phyloP scores from a whole-genome alignment of 2,113 vertebrate species.

The Meriones unguiculatus region DNA sequence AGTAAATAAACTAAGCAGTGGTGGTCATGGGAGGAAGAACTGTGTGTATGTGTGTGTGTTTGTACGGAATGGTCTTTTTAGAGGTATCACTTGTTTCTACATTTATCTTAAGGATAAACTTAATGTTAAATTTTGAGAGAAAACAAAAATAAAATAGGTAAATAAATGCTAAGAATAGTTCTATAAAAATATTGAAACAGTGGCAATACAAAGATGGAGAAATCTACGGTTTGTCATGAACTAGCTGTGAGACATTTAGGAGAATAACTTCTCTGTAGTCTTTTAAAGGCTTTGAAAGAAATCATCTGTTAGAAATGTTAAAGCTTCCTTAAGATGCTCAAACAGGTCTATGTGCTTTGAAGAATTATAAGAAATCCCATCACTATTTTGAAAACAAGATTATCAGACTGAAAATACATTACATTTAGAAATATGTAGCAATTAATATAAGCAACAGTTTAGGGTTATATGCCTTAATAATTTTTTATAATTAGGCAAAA shows the following conservation, averaged over 20 bases:
- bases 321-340: not conserved
- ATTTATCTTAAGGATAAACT: not conserved
- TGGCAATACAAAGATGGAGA: not conserved
- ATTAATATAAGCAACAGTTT: not conserved
- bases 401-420: not conserved
- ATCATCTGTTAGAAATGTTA: conserved; percentile 1
- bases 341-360: not conserved
- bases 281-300: conserved; percentile 32
- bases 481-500: conserved; percentile 11
- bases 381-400: not conserved
- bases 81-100: conserved; percentile 2
- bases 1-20: not conserved
- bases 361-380: not conserved
- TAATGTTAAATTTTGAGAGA: not conserved
- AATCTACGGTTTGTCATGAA: not conserved
- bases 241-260: not conserved
- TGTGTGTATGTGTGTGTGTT: not conserved
- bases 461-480: not conserved
- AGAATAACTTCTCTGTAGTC: not conserved
- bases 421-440: conserved; percentile 29
- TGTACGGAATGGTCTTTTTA: not conserved
- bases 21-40: not conserved
- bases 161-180: not conserved
- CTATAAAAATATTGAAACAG: not conserved
- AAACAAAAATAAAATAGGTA: not conserved